Conservation (phyloP, 2,113 vertebrate species). For the Puma concolor region DNA sequence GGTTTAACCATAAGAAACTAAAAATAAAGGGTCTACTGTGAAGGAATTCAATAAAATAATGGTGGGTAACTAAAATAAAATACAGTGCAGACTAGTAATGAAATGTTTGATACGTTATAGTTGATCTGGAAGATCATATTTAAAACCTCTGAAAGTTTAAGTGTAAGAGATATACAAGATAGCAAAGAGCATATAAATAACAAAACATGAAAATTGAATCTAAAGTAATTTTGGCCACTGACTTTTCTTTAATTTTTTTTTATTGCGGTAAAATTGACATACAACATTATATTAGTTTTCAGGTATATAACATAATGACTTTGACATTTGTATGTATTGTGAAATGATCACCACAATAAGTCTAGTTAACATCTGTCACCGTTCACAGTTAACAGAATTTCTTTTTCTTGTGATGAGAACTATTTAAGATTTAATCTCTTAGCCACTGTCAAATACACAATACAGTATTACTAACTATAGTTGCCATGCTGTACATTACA, state of each 20-base stretch:
- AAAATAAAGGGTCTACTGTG: neutral
- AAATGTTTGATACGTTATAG: neutral
- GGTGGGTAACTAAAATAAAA: neutral
- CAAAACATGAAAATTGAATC: neutral
- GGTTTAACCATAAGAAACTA: neutral
- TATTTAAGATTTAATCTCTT: neutral
- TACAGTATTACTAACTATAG: neutral
- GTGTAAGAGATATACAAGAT: neutral
- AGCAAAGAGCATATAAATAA: neutral
- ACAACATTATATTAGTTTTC: neutral
- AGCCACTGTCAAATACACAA: neutral
- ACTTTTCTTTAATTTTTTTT: neutral
- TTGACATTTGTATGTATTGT: neutral
- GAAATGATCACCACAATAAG: neutral
- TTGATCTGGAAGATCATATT: neutral
- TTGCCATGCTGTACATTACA: neutral
- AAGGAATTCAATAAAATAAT: conserved; percentile 1
- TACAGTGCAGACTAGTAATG: neutral
- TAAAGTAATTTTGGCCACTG: neutral
- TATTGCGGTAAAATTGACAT: neutral
- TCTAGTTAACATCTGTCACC: neutral
- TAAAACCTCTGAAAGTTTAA: neutral
- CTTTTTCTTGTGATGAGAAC: neutral
- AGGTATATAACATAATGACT: neutral
- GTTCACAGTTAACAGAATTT: neutral